A percentile compares a stretch with the other conserved stretches of the same genome.
phyloP scores from a whole-genome alignment of 2,113 vertebrate species.

The Entelurus aequoreus region DNA sequence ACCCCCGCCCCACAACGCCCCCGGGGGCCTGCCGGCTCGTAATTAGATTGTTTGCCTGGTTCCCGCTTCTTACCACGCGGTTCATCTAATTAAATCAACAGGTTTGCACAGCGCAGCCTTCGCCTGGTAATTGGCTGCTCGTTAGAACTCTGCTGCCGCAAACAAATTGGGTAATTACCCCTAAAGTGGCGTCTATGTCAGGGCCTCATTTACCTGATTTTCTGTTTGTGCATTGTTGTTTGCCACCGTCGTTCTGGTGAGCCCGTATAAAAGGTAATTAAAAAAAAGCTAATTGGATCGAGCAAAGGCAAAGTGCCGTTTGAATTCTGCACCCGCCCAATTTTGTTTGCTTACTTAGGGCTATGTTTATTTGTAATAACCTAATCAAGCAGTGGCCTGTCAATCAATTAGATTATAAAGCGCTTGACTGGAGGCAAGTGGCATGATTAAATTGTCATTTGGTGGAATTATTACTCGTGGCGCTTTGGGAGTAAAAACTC shows the following conservation, averaged over 20 bases:
- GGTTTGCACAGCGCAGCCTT: slow-evolving; percentile 65
- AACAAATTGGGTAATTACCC: slow-evolving; percentile 79
- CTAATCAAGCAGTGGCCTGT: slow-evolving; percentile 57
- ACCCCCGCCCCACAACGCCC: slow-evolving; percentile 67
- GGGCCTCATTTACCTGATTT: slow-evolving; percentile 65
- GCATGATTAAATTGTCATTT: slow-evolving; percentile 36
- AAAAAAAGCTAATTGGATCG: slow-evolving; percentile 64
- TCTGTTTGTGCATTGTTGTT: slow-evolving; percentile 61
- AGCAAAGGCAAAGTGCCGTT: slow-evolving; percentile 48
- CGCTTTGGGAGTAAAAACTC: slow-evolving; percentile 37
- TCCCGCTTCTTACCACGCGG: slow-evolving; percentile 25
- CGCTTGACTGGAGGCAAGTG: slow-evolving; percentile 22
- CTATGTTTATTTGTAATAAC: slow-evolving; percentile 62
- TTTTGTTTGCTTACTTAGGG: slow-evolving; percentile 57
- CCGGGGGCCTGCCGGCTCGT: slow-evolving; percentile 58
- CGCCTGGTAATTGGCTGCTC: slow-evolving; percentile 73
- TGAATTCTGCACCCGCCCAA: slow-evolving; percentile 51
- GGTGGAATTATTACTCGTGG: slow-evolving; percentile 40
- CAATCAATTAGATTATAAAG: slow-evolving; percentile 50
- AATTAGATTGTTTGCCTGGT: slow-evolving; percentile 76
- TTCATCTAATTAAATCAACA: slow-evolving; percentile 79
- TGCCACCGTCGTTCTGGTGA: slow-evolving; percentile 48
- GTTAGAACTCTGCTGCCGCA: slow-evolving; percentile 71
- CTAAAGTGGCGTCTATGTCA: slow-evolving; percentile 73
- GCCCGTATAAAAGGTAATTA: slow-evolving; percentile 66